Percentiles rank a stretch among this genome's conserved stretches.
Evolutionary conservation across 2,888 invertebrate species (phyloP).

Genomic region (Pterostichus madidus): DNA sequence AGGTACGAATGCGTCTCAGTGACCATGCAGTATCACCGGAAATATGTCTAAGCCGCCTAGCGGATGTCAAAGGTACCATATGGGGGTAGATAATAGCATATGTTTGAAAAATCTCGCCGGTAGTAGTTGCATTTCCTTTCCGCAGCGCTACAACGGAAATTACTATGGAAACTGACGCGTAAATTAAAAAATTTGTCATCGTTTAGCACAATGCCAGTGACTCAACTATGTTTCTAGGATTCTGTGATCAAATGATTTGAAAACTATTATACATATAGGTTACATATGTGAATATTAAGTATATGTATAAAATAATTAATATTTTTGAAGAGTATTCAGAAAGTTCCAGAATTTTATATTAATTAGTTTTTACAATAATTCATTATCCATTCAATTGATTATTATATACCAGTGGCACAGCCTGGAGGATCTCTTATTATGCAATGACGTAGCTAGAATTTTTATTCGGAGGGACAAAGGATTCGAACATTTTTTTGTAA

Average conservation of each 20-base stretch:
- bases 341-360: no score
- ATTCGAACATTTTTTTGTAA: no score
- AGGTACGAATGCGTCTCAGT: constrained; percentile 42
- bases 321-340: no score
- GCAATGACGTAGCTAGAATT: no score
- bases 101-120: constrained; percentile 55
- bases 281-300: no score
- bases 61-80: constrained; percentile 64
- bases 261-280: not conserved
- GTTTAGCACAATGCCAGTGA: constrained; percentile 23
- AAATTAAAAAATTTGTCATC: constrained; percentile 37
- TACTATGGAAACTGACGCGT: constrained; percentile 29
- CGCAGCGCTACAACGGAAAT: constrained; percentile 28
- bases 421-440: no score
- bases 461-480: no score
- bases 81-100: constrained; percentile 64
- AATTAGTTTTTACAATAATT: no score
- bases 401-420: no score
- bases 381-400: no score
- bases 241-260: not conserved
- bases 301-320: no score
- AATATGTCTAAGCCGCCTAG: constrained; percentile 33
- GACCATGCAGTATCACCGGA: constrained; percentile 53
- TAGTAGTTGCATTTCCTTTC: constrained; percentile 50
- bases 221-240: not conserved